phyloP scores from a whole-genome alignment of 2,113 vertebrate species.

The Cyanistes caeruleus region DNA sequence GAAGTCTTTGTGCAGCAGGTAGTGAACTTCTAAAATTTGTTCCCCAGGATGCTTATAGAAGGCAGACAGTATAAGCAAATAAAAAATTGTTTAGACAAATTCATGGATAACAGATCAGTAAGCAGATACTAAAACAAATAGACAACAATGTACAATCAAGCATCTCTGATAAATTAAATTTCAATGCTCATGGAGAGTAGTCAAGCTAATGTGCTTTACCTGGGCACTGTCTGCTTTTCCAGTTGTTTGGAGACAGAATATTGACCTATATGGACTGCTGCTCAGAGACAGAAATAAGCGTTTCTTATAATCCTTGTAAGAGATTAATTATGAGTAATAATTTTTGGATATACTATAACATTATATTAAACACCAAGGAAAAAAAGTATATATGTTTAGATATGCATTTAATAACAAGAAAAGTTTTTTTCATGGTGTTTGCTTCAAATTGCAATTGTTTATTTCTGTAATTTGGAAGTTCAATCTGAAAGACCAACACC shows the following conservation, averaged over 20 bases:
- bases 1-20: neutral
- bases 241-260: neutral
- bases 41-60: neutral
- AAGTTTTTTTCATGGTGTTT: neutral
- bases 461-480: neutral
- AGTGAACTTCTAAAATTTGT: neutral
- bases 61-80: neutral
- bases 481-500: neutral
- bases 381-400: neutral
- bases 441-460: neutral
- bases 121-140: neutral
- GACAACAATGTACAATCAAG: accelerated
- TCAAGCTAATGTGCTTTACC: neutral
- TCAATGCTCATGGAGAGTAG: accelerated
- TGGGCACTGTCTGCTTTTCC: neutral
- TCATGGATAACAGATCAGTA: neutral
- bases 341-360: neutral
- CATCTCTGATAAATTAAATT: neutral
- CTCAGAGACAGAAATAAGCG: neutral
- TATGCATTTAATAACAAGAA: neutral
- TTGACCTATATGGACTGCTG: neutral
- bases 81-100: neutral
- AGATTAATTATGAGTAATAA: neutral
- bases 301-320: neutral
- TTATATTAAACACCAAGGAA: neutral